Evolutionary conservation across 2,888 invertebrate genomes (phyloP).

Genomic region (Thereva unica): DNA sequence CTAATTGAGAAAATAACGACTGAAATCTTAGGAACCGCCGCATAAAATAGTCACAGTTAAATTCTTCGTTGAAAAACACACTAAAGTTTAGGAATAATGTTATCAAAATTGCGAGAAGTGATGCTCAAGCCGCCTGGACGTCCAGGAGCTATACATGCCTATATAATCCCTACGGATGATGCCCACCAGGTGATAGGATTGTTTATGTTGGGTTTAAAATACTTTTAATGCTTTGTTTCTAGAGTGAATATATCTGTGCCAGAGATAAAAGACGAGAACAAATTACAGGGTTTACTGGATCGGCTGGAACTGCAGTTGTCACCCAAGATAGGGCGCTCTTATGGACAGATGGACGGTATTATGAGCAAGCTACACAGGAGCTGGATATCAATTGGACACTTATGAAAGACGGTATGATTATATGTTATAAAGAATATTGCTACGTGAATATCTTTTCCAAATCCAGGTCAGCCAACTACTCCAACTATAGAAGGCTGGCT

Average conservation of each 20-base stretch:
- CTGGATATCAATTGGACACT: conserved; percentile 83
- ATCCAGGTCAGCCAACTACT: conserved; percentile 56
- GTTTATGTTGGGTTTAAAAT: conserved; percentile 38
- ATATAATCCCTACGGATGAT: conserved; percentile 75
- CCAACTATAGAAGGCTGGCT: conserved; percentile 68
- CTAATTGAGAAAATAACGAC: background rate
- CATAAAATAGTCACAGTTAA: background rate
- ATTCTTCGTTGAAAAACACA: conserved; percentile 7
- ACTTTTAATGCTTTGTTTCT: conserved; percentile 41
- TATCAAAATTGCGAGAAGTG: conserved; percentile 50
- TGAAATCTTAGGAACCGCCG: background rate
- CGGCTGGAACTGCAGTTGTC: conserved; percentile 78
- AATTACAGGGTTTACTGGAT: conserved; percentile 89
- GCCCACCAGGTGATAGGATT: conserved; percentile 65
- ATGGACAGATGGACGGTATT: conserved; percentile 99
- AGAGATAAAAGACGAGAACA: conserved; percentile 83
- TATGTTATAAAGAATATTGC: background rate
- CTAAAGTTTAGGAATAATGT: conserved; percentile 50
- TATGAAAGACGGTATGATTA: conserved; percentile 75
- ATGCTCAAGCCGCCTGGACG: conserved; percentile 47
- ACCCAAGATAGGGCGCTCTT: conserved; percentile 74
- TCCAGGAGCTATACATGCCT: conserved; percentile 64
- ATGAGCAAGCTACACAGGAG: conserved; percentile 83
- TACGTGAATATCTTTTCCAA: background rate
- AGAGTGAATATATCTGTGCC: conserved; percentile 89